Base-by-base conservation (phyloP, 2,888 invertebrate genomes). In the Andrena chrysosceles region DNA sequence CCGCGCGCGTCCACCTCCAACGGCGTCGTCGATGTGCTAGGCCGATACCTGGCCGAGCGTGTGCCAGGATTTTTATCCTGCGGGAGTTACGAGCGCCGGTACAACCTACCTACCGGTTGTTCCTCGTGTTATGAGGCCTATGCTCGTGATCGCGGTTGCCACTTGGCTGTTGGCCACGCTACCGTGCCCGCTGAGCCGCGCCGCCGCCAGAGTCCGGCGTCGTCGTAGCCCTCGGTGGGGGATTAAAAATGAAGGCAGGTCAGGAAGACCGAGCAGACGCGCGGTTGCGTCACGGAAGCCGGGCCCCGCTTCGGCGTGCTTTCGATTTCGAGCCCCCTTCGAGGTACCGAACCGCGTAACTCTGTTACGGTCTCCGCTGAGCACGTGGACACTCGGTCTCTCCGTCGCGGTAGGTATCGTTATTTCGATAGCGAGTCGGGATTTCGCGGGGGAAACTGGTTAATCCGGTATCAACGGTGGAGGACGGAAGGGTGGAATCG, bases 41-140 rank as follows among this genome's bases (percentile, higher is more conserved):
- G 42, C 70, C 76, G 76, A 78, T 81, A 76, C 56, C 78, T 72
- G 79, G 81, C 87, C 77, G 87, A 90, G 89, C 91, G 91, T 91
- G 92, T 89, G 90, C 89, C 89, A 88, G 85, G 89, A 91, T 91
- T 92, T 91, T 91, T 91, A 89, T 91, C 91, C 91, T 73, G 83
- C 81, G 86, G 90, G 91, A 91, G 85, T 90, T 90, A 90, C 88
- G 89, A 87, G 85, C 16, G 42, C 54, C 33, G 33, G 33, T 90
- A 89, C 90, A 84, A 82, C 89, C 83, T 85, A 86, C 89, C 88
- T 85, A 86, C 89, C 88, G 89, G 83, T 84, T 87, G 88, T 89
- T 79, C 84, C 87, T 88, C 89, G 89, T 60, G 56, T 89, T 89
- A 87, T 59, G 81, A 89, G 79, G 82, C 89, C 85, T 89, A 80